Percentiles rank a stretch among this genome's conserved stretches.
Evolutionary conservation across 2,888 invertebrate species (phyloP).

Genomic region (Tortrix viridana): DNA sequence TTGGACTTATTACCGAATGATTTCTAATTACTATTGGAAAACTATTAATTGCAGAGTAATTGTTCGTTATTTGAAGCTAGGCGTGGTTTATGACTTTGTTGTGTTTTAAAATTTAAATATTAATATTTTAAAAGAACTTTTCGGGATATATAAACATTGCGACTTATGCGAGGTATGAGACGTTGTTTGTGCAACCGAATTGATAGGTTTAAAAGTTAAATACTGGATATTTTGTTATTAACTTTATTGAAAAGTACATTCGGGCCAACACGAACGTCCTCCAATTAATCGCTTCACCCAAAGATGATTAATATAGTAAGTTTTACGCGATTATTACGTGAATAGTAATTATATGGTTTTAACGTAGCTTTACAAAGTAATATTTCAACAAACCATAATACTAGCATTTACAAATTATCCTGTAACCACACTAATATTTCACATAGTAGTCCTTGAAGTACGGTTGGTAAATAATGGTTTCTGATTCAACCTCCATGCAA

Average conservation of each 20-base stretch:
- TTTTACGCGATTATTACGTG: too few species aligned
- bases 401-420: conserved; percentile 12
- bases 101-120: too few species aligned
- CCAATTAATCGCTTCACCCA: too few species aligned
- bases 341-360: neutral
- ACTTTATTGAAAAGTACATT: too few species aligned
- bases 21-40: conserved; percentile 55
- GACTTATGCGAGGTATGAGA: too few species aligned
- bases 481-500: conserved; percentile 42
- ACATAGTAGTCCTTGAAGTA: conserved; percentile 42
- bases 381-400: neutral
- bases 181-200: too few species aligned
- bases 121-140: too few species aligned
- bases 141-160: too few species aligned
- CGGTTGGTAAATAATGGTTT: conserved; percentile 44
- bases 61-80: neutral
- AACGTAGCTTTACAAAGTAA: conserved; percentile 2
- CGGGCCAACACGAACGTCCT: too few species aligned
- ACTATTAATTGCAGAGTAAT: conserved; percentile 19
- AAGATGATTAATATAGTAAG: neutral
- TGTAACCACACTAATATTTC: conserved; percentile 26
- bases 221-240: too few species aligned
- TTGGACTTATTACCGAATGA: conserved; percentile 66
- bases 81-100: neutral
- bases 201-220: too few species aligned